These are phyloP conservation scores for Macropus fuliginosus DNA, from an alignment of 2,797 vertebrate genomes.

Conservation along the genomic window DNA sequence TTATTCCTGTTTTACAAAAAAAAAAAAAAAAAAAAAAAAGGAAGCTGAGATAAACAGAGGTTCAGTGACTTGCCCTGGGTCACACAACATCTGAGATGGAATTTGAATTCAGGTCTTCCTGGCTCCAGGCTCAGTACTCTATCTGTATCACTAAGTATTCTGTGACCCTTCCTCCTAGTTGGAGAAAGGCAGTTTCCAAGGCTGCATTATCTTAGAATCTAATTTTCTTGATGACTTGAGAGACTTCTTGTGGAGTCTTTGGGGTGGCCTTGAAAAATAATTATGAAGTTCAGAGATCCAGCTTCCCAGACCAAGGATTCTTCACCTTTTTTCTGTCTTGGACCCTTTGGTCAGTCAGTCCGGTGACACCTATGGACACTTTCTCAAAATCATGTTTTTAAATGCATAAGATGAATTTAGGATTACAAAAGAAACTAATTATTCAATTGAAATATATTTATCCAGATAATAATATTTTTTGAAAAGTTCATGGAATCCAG, in stretches of 20 bases:
- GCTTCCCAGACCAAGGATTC: not conserved
- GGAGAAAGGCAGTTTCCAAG: not conserved
- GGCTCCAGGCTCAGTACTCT: not conserved
- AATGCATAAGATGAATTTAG: not conserved
- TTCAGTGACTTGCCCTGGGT: not conserved
- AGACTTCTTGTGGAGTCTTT: not conserved
- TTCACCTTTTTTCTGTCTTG: not conserved
- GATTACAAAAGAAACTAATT: not conserved
- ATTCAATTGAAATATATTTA: not conserved
- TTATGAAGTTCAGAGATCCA: not conserved
- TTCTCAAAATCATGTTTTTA: not conserved
- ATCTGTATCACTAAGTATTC: not conserved
- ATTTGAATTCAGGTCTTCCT: not conserved
- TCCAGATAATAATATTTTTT: not conserved
- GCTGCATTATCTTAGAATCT: not conserved
- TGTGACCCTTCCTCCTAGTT: not conserved
- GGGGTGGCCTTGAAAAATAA: not conserved
- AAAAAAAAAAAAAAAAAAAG: not conserved
- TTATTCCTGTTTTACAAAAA: not conserved
- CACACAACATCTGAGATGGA: not conserved
- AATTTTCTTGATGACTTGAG: not conserved
- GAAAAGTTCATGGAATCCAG: not conserved
- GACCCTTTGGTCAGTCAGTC: not conserved
- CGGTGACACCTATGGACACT: no score
- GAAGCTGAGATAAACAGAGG: not conserved